Conservation (phyloP, 2,113 vertebrate species). For the Megaceryle torquata region DNA sequence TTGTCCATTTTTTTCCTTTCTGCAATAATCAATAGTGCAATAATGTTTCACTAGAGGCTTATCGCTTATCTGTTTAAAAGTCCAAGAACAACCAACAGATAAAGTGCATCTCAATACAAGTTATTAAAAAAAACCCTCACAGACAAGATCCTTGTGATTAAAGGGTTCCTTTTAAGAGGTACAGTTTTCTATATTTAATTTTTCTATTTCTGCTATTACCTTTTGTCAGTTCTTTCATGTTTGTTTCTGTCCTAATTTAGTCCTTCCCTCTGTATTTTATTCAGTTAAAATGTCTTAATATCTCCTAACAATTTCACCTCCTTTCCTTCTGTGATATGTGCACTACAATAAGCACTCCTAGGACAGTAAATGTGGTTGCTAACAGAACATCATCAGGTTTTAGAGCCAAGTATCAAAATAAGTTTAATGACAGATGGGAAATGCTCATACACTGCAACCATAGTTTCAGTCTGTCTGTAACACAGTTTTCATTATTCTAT, state of each 20-base stretch:
- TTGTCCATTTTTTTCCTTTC: background rate
- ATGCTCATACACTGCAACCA: conserved; percentile 15
- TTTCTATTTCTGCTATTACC: background rate
- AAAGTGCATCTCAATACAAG: background rate
- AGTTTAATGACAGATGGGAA: conserved; percentile 45
- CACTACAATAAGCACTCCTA: conserved; percentile 11
- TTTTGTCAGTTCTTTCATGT: background rate
- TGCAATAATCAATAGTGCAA: background rate
- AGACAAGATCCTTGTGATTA: background rate
- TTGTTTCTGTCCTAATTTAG: background rate
- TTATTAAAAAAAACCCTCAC: background rate
- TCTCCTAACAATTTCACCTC: background rate
- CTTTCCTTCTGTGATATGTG: background rate
- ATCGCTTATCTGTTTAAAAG: background rate
- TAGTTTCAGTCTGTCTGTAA: conserved; percentile 42
- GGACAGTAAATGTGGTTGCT: background rate
- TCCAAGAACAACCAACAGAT: background rate
- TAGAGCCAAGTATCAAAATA: conserved; percentile 30
- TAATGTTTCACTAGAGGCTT: background rate
- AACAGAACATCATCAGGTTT: conserved; percentile 19
- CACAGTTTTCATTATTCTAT: conserved; percentile 20
- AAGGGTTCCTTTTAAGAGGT: background rate
- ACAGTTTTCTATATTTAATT: background rate
- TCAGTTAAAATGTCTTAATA: background rate
- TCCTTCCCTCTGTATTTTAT: background rate